These are phyloP conservation scores for Psammodynastes pulverulentus DNA, from an alignment of 2,113 vertebrate species.

Conservation along the genomic window DNA sequence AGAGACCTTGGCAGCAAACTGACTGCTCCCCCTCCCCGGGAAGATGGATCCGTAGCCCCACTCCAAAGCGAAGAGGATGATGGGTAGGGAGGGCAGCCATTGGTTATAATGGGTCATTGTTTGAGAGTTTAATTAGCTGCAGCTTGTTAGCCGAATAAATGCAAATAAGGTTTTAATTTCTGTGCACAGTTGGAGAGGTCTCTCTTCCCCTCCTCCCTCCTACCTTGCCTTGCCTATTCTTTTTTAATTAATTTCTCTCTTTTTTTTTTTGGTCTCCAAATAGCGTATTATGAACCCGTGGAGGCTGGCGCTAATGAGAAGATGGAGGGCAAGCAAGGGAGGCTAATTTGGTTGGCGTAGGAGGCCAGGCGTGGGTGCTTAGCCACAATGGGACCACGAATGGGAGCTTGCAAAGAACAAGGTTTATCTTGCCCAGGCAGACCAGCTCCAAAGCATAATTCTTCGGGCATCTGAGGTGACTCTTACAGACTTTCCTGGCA, in stretches of 20 bases:
- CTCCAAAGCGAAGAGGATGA: neutral
- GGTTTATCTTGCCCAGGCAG: neutral
- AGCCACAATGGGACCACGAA: neutral
- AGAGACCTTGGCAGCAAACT: neutral
- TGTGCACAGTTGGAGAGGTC: neutral
- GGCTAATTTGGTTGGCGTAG: neutral
- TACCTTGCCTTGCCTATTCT: neutral
- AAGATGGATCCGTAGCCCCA: neutral
- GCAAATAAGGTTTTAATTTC: conserved; percentile 57
- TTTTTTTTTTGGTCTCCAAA: neutral
- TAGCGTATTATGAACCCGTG: neutral
- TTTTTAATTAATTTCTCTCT: neutral
- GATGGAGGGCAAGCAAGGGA: neutral
- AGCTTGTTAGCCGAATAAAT: conserved; percentile 46
- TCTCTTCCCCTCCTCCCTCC: neutral
- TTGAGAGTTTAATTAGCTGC: conserved; percentile 53
- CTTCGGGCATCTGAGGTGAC: neutral
- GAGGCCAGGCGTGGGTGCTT: neutral
- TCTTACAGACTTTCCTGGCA: neutral
- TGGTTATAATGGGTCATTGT: conserved; percentile 36
- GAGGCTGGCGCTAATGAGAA: neutral
- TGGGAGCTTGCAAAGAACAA: rapidly evolving
- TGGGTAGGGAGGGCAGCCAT: conserved; percentile 19
- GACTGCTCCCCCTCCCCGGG: neutral
- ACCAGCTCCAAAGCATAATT: rapidly evolving